A percentile compares a stretch with the other conserved stretches of the same genome.
These are phyloP conservation scores for Chelonoidis abingdonii DNA, from an alignment of 2,113 vertebrate species.

Conservation along the genomic window DNA sequence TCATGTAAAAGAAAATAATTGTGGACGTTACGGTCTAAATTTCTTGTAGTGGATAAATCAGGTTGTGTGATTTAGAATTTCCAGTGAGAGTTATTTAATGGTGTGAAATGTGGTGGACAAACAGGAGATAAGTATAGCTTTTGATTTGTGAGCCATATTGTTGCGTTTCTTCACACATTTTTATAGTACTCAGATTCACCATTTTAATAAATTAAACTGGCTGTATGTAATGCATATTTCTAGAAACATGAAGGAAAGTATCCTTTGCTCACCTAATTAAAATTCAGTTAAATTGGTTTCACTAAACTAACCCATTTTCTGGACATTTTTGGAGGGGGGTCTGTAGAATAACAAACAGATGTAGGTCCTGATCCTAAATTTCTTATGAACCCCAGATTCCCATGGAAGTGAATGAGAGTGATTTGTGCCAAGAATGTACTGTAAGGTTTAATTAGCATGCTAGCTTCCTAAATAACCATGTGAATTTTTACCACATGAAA, in stretches of 20 bases:
- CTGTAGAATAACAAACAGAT: background rate
- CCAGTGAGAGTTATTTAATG: background rate
- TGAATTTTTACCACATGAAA: background rate
- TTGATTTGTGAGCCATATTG: background rate
- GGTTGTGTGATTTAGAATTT: background rate
- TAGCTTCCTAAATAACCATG: background rate
- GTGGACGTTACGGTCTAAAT: background rate
- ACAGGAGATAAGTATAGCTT: background rate
- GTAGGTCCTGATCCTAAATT: background rate
- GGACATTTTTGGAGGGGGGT: background rate
- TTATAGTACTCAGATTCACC: background rate
- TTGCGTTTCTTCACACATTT: background rate
- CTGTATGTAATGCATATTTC: background rate
- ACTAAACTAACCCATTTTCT: background rate
- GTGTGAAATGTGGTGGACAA: background rate
- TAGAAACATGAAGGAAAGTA: background rate
- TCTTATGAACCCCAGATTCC: fast-evolving
- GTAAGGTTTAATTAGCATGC: background rate
- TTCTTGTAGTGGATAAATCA: background rate
- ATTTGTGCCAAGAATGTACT: background rate
- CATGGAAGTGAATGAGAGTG: background rate
- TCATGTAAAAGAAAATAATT: background rate
- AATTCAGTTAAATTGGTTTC: background rate
- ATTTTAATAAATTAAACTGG: background rate
- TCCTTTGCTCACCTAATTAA: background rate